Conservation (phyloP, 1,140 invertebrate species). For the Brachionus paranguensis region DNA sequence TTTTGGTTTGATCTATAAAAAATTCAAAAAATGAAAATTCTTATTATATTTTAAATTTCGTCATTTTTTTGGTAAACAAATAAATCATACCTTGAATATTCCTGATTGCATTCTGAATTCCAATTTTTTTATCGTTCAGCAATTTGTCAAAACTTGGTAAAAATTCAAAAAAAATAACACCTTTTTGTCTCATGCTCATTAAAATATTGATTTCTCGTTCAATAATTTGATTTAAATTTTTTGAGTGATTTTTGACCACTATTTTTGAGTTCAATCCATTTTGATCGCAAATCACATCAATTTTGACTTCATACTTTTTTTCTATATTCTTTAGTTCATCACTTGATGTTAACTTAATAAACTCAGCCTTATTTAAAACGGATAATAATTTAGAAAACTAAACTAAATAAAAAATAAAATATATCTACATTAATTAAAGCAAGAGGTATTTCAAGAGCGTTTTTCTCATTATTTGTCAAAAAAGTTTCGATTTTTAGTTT, state of each 20-base stretch:
- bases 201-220: not conserved
- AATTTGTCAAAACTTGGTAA: not conserved
- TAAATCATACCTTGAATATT: not conserved
- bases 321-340: not conserved
- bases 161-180: not conserved
- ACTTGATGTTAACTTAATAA: not conserved
- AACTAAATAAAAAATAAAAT: too few species aligned
- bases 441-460: not conserved
- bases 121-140: not conserved
- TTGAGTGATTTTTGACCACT: not conserved
- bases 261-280: not conserved
- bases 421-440: not conserved
- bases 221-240: not conserved
- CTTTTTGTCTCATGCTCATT: not conserved
- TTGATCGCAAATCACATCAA: not conserved
- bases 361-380: not conserved
- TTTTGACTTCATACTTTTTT: not conserved
- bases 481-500: not conserved
- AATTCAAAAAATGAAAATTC: not conserved
- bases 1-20: not conserved
- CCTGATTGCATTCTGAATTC: not conserved
- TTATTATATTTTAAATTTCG: not conserved
- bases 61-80: not conserved
- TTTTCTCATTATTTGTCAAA: not conserved
- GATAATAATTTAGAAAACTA: too few species aligned